Base-by-base conservation (phyloP, 2,113 vertebrate species). In the Salvator merianae region DNA sequence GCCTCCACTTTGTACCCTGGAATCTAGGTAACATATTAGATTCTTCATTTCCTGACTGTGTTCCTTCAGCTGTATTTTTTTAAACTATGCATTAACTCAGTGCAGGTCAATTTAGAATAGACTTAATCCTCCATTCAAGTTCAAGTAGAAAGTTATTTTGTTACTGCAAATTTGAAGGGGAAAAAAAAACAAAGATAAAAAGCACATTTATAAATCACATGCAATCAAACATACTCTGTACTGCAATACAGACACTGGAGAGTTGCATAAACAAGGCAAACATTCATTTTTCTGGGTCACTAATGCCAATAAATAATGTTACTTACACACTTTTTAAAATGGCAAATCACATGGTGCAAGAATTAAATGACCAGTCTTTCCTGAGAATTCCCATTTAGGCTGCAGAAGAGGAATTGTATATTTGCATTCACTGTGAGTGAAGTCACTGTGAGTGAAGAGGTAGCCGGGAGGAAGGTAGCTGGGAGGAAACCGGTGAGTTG, bases 141-240 rank as follows among this genome's bases (percentile, higher is more conserved):
- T 84, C 75, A 84, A 84, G 66, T 84, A 71, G 55, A 55, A 66
- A 71, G 83, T 79, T 78, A 71, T 71, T 84, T 84, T 84, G 50
- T 84, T 84, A 75, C 72, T 26, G 30, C 66, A 63, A 38, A 71
- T 84, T 71, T 62, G 16, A 53, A 77, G 47, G 24, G 10, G 43
- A 47, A 7, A 47, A 47, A 47, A 47, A n/a, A n/a, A n/a, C n/a
- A n/a, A 53, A 70, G 74, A 59, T 70, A 66, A 76, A 76, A 84
- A 28, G 20, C 43, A 69, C 63, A 69, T 69, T 71, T 62, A 78
- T 78, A 72, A 78, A 63, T 62, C 38, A 63, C 43, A 13, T 84
- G 72, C 36, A 77, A 84, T n/a, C 28, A 3, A n/a, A 12, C 20
- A 9, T 34, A 55, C 26, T 20, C 28, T 53, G 65, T 4, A 32